A percentile compares a stretch with the other conserved stretches of the same genome.
Conservation (phyloP, 2,888 invertebrate species). For the Heliconius hortense region DNA sequence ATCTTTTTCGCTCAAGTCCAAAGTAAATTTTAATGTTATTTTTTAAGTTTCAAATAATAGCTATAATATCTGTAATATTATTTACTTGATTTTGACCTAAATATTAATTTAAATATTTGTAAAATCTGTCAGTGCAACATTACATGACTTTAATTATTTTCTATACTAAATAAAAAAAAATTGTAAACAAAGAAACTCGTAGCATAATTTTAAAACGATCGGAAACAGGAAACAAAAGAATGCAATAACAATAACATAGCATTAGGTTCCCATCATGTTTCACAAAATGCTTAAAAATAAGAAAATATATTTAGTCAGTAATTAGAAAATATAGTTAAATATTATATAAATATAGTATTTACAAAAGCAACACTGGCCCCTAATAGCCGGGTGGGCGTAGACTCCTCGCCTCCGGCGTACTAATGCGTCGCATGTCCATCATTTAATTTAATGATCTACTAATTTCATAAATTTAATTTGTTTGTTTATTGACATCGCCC, state of each 20-base stretch:
- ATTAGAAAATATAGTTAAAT: neutral
- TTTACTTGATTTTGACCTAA: too few species aligned
- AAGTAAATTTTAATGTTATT: too few species aligned
- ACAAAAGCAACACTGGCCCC: constrained; percentile 12
- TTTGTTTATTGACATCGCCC: neutral
- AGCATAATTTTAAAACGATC: neutral
- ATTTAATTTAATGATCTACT: constrained; percentile 15
- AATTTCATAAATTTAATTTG: constrained; percentile 12
- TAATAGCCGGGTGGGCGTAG: neutral
- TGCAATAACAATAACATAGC: neutral
- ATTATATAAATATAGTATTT: neutral
- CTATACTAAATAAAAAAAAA: neutral
- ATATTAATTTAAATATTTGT: too few species aligned
- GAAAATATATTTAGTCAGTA: neutral
- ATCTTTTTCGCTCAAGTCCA: too few species aligned
- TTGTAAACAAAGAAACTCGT: neutral
- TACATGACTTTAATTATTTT: too few species aligned
- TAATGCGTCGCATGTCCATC: constrained; percentile 15
- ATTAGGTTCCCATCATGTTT: neutral
- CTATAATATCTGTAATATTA: too few species aligned
- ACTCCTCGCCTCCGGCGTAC: constrained; percentile 17
- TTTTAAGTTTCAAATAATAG: too few species aligned
- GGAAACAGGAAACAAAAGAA: too few species aligned
- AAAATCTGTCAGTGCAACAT: too few species aligned
- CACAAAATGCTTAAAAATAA: neutral